Evolutionary conservation across 1,140 invertebrate species (phyloP).

Genomic region (Eumaeus atala): DNA sequence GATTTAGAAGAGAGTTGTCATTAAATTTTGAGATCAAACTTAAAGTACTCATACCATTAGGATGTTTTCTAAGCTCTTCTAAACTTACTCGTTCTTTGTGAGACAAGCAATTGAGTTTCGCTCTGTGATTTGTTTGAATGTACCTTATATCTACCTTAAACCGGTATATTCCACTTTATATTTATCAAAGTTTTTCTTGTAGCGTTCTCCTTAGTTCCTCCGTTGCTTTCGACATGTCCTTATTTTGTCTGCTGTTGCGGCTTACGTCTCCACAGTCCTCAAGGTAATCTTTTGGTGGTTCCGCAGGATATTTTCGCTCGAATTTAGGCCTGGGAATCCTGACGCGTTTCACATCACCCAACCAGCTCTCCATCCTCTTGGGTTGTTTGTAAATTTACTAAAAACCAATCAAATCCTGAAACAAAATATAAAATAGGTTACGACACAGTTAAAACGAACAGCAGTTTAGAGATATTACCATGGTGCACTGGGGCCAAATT

Average conservation of each 20-base stretch:
- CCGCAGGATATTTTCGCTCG: slow-evolving; percentile 78
- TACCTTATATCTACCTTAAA: background rate
- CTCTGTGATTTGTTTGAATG: background rate
- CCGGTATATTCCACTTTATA: too few species aligned
- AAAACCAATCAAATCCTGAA: too few species aligned
- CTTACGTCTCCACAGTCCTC: slow-evolving; percentile 67
- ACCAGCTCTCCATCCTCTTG: slow-evolving; percentile 83
- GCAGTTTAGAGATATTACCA: too few species aligned
- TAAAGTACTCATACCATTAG: too few species aligned
- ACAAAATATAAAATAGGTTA: too few species aligned
- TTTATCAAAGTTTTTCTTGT: slow-evolving; percentile 82
- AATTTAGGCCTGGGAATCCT: slow-evolving; percentile 89
- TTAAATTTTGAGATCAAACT: too few species aligned
- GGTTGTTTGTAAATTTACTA: background rate
- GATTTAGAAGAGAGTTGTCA: too few species aligned
- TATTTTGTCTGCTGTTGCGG: slow-evolving; percentile 59
- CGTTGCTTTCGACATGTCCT: slow-evolving; percentile 80
- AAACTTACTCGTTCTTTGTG: too few species aligned
- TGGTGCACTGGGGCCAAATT: too few species aligned
- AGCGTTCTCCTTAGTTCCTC: slow-evolving; percentile 82
- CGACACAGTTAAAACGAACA: too few species aligned
- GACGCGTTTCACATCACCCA: slow-evolving; percentile 86
- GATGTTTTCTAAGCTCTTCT: too few species aligned
- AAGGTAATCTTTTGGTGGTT: slow-evolving; percentile 80
- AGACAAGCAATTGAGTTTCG: slow-evolving; percentile 4